These are phyloP conservation scores for Chrosomus eos DNA, from an alignment of 2,797 vertebrate genomes.

Conservation along the genomic window DNA sequence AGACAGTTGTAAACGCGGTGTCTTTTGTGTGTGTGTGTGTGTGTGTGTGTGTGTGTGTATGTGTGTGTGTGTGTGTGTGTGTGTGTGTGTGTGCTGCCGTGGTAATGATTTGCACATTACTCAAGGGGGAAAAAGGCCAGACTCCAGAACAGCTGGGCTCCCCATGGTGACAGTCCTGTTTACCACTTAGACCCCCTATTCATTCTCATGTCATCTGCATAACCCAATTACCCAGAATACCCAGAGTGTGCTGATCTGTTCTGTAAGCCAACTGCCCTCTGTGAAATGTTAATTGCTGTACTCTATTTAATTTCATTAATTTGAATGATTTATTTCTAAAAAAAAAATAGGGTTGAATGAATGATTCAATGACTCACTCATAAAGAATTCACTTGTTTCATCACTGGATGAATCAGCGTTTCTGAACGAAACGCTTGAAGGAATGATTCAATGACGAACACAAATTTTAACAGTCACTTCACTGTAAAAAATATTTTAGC, in stretches of 20 bases:
- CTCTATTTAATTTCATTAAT: background rate
- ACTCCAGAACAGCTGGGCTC: conserved; percentile 54
- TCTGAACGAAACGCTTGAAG: too few species aligned
- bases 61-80: background rate
- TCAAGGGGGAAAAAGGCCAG: conserved; percentile 1
- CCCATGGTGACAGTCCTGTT: conserved; percentile 43
- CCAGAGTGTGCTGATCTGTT: background rate
- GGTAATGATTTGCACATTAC: conserved; percentile 39
- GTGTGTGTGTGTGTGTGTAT: background rate
- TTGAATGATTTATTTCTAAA: too few species aligned
- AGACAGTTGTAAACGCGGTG: conserved; percentile 4
- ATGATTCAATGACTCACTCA: too few species aligned
- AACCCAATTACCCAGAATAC: conserved; percentile 22
- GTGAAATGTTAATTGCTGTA: background rate
- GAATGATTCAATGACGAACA: too few species aligned
- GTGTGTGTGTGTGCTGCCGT: background rate
- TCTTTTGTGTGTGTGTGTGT: conserved; percentile 15
- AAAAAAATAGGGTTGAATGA: background rate
- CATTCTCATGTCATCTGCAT: conserved; percentile 19
- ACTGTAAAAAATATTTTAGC: too few species aligned
- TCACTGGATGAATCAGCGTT: too few species aligned
- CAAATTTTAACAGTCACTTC: too few species aligned
- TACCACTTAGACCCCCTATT: background rate
- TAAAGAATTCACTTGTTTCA: too few species aligned
- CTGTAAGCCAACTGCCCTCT: background rate